Evolutionary conservation across 2,113 vertebrate species (phyloP).

Genomic region (Motacilla alba): DNA sequence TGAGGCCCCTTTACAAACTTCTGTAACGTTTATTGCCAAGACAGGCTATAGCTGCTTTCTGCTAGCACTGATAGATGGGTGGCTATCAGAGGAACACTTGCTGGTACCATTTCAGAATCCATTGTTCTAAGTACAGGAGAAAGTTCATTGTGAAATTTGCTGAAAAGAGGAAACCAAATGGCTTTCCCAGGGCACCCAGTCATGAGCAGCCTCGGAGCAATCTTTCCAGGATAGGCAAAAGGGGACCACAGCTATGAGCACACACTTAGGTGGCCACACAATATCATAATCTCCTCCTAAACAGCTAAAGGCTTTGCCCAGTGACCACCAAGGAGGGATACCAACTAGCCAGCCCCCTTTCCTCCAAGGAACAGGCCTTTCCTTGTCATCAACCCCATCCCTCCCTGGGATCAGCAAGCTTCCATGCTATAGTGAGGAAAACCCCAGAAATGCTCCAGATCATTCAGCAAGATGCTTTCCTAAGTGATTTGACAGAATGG

Average conservation of each 20-base stretch:
- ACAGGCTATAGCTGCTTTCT: not conserved
- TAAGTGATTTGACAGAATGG: not conserved
- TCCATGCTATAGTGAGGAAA: not conserved
- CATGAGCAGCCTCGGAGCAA: not conserved
- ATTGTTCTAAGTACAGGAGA: not conserved
- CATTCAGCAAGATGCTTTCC: not conserved
- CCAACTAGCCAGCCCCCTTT: not conserved
- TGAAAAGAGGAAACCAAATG: not conserved
- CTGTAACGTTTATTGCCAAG: not conserved
- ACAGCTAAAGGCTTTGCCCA: not conserved
- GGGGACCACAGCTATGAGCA: not conserved
- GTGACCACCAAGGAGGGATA: not conserved
- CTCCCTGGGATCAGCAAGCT: not conserved
- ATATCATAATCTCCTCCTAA: not conserved
- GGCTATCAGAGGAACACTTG: not conserved
- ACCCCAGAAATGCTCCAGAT: not conserved
- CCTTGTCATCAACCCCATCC: fast-evolving
- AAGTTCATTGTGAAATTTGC: not conserved
- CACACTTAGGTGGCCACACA: not conserved
- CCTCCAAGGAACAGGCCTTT: not conserved
- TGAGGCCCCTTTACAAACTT: not conserved
- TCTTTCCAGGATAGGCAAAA: not conserved
- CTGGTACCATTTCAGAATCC: not conserved
- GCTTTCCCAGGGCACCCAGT: not conserved
- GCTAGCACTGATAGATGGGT: not conserved